These are phyloP conservation scores for Galemys pyrenaicus DNA, from an alignment of 2,113 vertebrate genomes.

Conservation along the genomic window DNA sequence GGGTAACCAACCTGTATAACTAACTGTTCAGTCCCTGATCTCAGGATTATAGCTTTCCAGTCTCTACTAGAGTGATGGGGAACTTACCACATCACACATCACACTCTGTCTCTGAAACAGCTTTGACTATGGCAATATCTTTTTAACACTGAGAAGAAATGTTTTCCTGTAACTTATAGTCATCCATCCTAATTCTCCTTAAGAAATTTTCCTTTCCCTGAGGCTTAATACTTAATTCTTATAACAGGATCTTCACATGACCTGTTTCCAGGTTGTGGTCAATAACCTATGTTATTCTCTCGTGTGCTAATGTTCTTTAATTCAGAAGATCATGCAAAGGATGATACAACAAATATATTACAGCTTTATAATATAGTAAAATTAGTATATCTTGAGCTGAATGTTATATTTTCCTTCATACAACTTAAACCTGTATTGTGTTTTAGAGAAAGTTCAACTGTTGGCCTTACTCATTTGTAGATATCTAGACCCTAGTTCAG, in stretches of 20 bases:
- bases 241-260: not conserved
- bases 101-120: not conserved
- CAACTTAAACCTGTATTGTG: not conserved
- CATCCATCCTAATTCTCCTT: not conserved
- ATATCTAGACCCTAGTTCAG: not conserved
- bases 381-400: conserved; percentile 40
- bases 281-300: not conserved
- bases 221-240: conserved; percentile 21
- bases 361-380: not conserved
- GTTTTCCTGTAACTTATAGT: not conserved
- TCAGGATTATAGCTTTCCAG: not conserved
- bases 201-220: not conserved
- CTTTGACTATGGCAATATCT: not conserved
- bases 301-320: not conserved
- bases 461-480: not conserved
- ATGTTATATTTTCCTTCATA: not conserved
- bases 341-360: not conserved
- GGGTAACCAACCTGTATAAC: not conserved
- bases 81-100: not conserved
- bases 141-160: conserved; percentile 36
- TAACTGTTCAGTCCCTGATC: not conserved
- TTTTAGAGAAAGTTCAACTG: conserved; percentile 1
- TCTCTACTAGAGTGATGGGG: not conserved
- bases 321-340: not conserved
- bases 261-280: conserved; percentile 27